Evolutionary conservation across 1,140 invertebrate genomes (phyloP).

Genomic region (Drosophila repleta): DNA sequence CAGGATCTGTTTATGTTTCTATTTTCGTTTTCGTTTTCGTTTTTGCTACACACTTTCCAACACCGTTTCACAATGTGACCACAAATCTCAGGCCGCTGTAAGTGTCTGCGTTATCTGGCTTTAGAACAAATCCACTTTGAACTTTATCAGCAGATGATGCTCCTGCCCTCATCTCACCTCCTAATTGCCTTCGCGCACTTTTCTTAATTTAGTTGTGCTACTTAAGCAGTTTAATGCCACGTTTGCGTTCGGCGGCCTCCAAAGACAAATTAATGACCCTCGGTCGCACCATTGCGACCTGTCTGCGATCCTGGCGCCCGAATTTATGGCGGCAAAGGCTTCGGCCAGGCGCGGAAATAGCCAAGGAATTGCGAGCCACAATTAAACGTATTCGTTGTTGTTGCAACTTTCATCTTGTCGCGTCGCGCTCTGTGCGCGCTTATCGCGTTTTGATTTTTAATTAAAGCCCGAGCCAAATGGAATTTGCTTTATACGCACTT

Average conservation of each 20-base stretch:
- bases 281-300: conserved; percentile 49
- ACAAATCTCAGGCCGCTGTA: neutral
- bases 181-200: conserved; percentile 62
- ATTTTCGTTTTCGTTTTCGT: neutral
- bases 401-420: conserved; percentile 50
- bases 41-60: neutral
- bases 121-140: conserved; percentile 48
- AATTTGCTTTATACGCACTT: conserved; percentile 71
- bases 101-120: conserved; percentile 11
- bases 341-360: conserved; percentile 61
- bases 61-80: neutral
- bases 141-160: conserved; percentile 40
- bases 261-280: conserved; percentile 77
- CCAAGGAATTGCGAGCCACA: conserved; percentile 36
- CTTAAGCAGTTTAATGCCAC: conserved; percentile 77
- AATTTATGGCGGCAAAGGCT: conserved; percentile 70
- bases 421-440: conserved; percentile 46
- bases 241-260: conserved; percentile 35
- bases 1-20: neutral
- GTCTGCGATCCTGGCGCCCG: conserved; percentile 58
- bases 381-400: conserved; percentile 18
- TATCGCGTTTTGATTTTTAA: conserved; percentile 80
- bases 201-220: conserved; percentile 81
- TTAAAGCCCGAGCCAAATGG: conserved; percentile 70
- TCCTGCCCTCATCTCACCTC: conserved; percentile 7